Conservation (phyloP, 2,888 invertebrate genomes). For the Platycheirus albimanus region DNA sequence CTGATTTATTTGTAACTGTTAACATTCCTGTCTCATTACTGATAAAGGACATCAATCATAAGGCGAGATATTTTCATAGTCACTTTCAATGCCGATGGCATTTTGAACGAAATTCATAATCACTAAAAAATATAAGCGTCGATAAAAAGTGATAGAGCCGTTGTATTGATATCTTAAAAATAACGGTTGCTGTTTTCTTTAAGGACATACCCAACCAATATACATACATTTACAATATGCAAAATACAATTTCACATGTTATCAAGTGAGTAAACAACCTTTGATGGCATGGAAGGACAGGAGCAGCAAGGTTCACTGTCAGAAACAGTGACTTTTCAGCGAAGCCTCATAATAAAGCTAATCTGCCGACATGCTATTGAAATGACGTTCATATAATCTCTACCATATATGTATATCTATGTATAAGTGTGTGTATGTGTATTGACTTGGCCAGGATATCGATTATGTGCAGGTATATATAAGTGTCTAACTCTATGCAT, state of each 20-base stretch:
- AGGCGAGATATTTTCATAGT: too few species aligned
- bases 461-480: slow-evolving; percentile 5
- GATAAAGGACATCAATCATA: too few species aligned
- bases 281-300: neutral
- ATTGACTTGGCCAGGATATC: slow-evolving; percentile 5
- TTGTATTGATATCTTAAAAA: neutral
- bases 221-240: too few species aligned
- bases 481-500: neutral
- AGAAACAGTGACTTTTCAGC: neutral
- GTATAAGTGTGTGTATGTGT: neutral
- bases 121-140: neutral
- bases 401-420: neutral
- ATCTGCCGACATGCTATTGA: slow-evolving; percentile 15
- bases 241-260: neutral
- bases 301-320: neutral
- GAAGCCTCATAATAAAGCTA: slow-evolving; percentile 9
- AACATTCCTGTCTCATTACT: too few species aligned
- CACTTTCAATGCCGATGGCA: too few species aligned
- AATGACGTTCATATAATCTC: neutral
- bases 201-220: too few species aligned
- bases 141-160: too few species aligned
- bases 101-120: too few species aligned
- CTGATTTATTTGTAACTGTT: too few species aligned
- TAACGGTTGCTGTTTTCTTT: neutral
- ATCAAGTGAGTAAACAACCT: neutral